A percentile compares a stretch with the other conserved stretches of the same genome.
Evolutionary conservation across 2,113 vertebrate genomes (phyloP).

Genomic region (Stegostoma tigrinum): DNA sequence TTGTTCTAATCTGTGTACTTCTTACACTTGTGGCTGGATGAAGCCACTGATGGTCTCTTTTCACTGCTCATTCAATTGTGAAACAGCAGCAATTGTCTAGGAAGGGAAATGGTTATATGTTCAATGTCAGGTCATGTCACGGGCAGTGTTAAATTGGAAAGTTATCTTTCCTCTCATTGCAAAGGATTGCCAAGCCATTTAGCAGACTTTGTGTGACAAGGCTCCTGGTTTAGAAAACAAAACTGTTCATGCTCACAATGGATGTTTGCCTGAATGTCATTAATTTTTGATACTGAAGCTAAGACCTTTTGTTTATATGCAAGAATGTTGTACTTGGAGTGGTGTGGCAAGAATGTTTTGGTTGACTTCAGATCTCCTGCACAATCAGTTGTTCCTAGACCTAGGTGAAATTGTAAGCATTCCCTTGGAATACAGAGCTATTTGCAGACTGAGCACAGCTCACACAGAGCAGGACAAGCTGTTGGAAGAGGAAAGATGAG

Average conservation of each 20-base stretch:
- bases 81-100: not conserved
- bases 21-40: not conserved
- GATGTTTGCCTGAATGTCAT: not conserved
- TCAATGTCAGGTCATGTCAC: not conserved
- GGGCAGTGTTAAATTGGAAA: not conserved
- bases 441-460: not conserved
- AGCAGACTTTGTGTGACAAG: not conserved
- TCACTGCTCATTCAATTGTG: not conserved
- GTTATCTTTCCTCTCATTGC: not conserved
- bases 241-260: not conserved
- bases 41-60: not conserved
- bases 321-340: not conserved
- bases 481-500: not conserved
- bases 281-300: not conserved
- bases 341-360: not conserved
- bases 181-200: not conserved
- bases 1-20: not conserved
- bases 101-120: not conserved
- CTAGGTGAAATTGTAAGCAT: not conserved
- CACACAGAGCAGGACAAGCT: not conserved
- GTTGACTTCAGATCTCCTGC: not conserved
- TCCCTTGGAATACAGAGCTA: not conserved
- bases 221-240: not conserved
- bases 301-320: not conserved
- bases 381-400: not conserved